Evolutionary conservation across 1,140 invertebrate species (phyloP).

Genomic region (Vanessa tameamea): DNA sequence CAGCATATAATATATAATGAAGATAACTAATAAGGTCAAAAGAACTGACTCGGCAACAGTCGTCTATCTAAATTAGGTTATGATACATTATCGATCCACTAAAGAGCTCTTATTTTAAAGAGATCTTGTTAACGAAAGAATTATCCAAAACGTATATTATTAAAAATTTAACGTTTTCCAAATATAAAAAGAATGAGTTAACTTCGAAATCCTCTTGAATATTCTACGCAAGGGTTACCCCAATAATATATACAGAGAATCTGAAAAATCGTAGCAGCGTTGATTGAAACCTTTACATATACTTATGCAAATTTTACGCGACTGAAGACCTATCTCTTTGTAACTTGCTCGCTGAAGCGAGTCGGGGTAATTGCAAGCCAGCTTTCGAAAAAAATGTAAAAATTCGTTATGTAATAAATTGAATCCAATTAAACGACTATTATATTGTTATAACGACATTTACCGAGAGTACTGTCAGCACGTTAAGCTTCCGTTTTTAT

Average conservation of each 20-base stretch:
- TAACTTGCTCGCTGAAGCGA: slow-evolving; percentile 22
- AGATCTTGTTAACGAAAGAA: background rate
- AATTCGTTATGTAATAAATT: background rate
- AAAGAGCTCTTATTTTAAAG: background rate
- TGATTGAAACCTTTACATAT: slow-evolving; percentile 39
- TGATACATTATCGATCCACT: background rate
- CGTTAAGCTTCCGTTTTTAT: background rate
- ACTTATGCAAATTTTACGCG: slow-evolving; percentile 40
- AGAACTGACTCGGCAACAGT: slow-evolving; percentile 13
- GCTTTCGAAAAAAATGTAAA: slow-evolving; percentile 18
- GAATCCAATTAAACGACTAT: slow-evolving; percentile 1
- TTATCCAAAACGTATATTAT: no score
- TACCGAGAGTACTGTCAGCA: background rate
- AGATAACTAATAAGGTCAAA: slow-evolving; percentile 24
- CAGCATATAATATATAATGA: slow-evolving; percentile 1
- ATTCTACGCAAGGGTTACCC: slow-evolving; percentile 18
- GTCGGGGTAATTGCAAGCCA: slow-evolving; percentile 27
- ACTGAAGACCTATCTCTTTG: slow-evolving; percentile 31
- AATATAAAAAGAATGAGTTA: slow-evolving; percentile 24
- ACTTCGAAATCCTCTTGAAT: slow-evolving; percentile 20
- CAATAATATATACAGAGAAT: slow-evolving; percentile 29
- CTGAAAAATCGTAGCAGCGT: slow-evolving; percentile 35
- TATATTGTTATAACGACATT: background rate
- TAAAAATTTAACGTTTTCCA: background rate
- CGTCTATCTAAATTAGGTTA: slow-evolving; percentile 15